Percentiles rank a stretch among this genome's conserved stretches.
Evolutionary conservation across 2,888 invertebrate genomes (phyloP).

Genomic region (Abrostola triplasia): DNA sequence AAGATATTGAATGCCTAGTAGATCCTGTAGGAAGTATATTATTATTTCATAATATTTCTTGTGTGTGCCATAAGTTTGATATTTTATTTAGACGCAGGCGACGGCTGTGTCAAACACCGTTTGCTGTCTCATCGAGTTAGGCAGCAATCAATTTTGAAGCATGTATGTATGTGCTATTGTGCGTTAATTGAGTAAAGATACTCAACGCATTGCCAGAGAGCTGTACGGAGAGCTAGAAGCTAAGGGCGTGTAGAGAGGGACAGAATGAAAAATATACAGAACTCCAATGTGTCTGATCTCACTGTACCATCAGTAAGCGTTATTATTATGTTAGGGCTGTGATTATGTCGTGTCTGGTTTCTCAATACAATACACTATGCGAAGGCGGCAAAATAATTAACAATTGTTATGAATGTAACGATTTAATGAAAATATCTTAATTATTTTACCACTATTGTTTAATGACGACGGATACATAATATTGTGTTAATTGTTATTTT

Average conservation of each 20-base stretch:
- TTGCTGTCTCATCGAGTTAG: background rate
- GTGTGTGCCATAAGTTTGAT: conserved; percentile 51
- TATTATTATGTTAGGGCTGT: conserved; percentile 76
- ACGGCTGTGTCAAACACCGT: background rate
- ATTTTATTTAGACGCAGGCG: conserved; percentile 17
- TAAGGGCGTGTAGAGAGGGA: conserved; percentile 44
- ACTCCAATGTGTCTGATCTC: conserved; percentile 75
- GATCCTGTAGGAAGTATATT: conserved; percentile 10
- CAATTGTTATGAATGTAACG: conserved; percentile 4
- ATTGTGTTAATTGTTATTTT: conserved; percentile 47
- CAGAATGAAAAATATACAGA: conserved; percentile 63
- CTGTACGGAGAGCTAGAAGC: conserved; percentile 8
- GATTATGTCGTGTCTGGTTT: conserved; percentile 66
- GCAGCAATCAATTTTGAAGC: background rate
- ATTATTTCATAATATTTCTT: conserved; percentile 33
- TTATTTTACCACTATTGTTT: conserved; percentile 37
- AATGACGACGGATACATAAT: conserved; percentile 30
- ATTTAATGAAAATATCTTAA: conserved; percentile 13
- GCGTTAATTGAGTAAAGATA: conserved; percentile 2
- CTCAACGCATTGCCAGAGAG: background rate
- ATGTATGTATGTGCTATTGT: background rate
- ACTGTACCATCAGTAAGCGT: conserved; percentile 66
- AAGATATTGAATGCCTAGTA: conserved; percentile 12
- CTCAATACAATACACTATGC: conserved; percentile 39
- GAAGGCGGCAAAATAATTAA: conserved; percentile 41